Evolutionary conservation across 2,113 vertebrate genomes (phyloP).

Genomic region (Tyrannus savana): DNA sequence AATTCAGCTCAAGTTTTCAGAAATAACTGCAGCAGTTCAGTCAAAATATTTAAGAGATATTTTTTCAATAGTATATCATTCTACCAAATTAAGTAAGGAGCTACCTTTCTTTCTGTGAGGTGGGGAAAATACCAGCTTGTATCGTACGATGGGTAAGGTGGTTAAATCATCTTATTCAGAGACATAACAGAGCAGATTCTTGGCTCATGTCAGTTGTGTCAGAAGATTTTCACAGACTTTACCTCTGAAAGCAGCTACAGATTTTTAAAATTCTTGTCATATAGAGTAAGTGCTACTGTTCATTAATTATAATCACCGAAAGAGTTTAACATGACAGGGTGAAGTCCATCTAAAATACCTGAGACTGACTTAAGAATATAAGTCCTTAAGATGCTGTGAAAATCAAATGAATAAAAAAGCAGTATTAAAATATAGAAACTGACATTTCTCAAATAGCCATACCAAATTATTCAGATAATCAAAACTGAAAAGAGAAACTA

Average conservation of each 20-base stretch:
- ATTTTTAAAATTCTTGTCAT: background rate
- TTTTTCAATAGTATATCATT: background rate
- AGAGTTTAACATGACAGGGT: background rate
- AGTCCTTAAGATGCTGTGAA: background rate
- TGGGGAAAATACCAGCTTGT: background rate
- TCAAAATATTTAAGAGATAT: background rate
- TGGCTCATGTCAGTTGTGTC: background rate
- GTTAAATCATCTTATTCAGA: background rate
- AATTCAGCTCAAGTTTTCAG: background rate
- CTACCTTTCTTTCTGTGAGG: background rate
- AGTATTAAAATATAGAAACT: background rate
- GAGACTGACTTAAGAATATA: background rate
- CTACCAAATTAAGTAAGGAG: background rate
- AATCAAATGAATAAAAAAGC: background rate
- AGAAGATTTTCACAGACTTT: background rate
- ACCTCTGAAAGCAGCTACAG: background rate
- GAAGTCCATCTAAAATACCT: background rate
- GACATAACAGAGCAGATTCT: background rate
- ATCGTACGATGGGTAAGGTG: background rate
- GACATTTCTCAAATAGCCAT: background rate
- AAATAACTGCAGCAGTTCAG: background rate
- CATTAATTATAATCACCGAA: background rate
- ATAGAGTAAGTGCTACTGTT: background rate
- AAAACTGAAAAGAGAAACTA: background rate
- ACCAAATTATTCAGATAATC: background rate